Evolutionary conservation across 2,797 vertebrate species (phyloP), one percentile per base, ranked within the genome.

Genomic region (Gadopsis bispinosus): DNA sequence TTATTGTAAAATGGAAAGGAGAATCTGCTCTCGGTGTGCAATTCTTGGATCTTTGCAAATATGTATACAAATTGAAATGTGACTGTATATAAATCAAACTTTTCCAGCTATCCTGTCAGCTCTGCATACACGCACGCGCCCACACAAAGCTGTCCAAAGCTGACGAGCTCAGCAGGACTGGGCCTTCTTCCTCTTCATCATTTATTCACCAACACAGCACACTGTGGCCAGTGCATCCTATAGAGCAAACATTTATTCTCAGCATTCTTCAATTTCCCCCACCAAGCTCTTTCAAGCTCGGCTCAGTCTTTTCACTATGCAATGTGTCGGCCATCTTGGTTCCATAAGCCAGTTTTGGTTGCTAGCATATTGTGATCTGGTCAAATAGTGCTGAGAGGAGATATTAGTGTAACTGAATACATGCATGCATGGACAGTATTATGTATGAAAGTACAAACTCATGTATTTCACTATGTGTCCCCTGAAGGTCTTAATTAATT

Each of bases 151-250:
- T 87, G 85, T 76, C 85, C 79, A 78, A 88, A 90, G 91, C 81
- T 93, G 93, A 91, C 90, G 81, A 93, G 91, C 92, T 92, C 93
- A 94, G 93, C 91, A 93, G 88, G 91, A 90, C 87, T 81, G 78
- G 83, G 60, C 87, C 90, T 85, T 89, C 92, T 91, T 92, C 83
- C 93, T 91, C 90, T 93, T 94, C 94, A 95, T 95, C 90, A 95
- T 93, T 95, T 95, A 95, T 96, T 95, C 93, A 96, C 88, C 90
- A 94, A 83, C 93, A 86, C 93, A 94, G 94, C 93, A 93, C 82
- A 85, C 93, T 88, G 79, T 83, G 85, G 90, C 89, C 79, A 61
- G 84, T 89, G 80, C 89, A 91, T 92, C 90, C 90, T 90, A 92
- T 90, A 88, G 89, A 91, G 87, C 86, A 92, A 94, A 93, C 91